Evolutionary conservation across 2,113 vertebrate genomes (phyloP).

Genomic region (Lepus europaeus): DNA sequence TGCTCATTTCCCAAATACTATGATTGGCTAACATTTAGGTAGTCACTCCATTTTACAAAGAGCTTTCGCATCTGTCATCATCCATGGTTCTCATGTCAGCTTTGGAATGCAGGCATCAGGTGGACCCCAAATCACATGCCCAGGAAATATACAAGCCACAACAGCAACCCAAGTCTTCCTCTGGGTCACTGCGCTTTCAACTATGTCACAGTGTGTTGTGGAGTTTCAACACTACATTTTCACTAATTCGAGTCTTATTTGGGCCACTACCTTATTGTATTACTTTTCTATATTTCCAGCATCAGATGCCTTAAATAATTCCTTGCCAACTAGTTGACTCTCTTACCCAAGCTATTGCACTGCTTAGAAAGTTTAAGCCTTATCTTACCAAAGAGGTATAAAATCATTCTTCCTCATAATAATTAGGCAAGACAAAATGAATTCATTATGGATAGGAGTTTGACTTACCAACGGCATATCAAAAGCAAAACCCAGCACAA

Average conservation of each 20-base stretch:
- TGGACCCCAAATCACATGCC: not conserved
- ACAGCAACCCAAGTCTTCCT: not conserved
- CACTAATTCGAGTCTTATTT: not conserved
- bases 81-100: not conserved
- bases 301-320: constrained; percentile 3
- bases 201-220: not conserved
- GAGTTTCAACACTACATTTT: not conserved
- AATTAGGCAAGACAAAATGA: constrained; percentile 38
- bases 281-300: not conserved
- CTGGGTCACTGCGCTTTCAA: not conserved
- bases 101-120: not conserved
- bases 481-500: not conserved
- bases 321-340: not conserved
- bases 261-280: not conserved
- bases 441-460: not conserved
- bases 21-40: constrained; percentile 8
- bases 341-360: not conserved
- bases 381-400: not conserved
- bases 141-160: not conserved
- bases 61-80: not conserved
- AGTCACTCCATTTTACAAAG: not conserved
- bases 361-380: constrained; percentile 36
- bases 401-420: not conserved
- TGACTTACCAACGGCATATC: not conserved
- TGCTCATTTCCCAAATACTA: constrained; percentile 15